These are phyloP conservation scores for Aplocera efformata DNA, from an alignment of 2,888 invertebrate species.

Conservation along the genomic window DNA sequence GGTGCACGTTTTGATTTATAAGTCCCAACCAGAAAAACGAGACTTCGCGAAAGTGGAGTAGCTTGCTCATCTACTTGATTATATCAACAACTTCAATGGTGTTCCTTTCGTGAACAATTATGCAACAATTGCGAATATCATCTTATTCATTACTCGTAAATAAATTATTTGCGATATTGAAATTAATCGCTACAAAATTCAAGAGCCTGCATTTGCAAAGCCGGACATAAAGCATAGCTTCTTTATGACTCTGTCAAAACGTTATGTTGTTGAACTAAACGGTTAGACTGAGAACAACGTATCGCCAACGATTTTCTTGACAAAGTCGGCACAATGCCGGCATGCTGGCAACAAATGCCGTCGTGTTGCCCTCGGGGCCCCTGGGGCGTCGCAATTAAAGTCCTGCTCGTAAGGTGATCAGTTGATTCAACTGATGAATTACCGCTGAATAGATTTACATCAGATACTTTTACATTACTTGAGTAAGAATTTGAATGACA, in stretches of 20 bases:
- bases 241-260: constrained; percentile 35
- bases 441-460: constrained; percentile 33
- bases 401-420: constrained; percentile 55
- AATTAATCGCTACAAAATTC: constrained; percentile 9
- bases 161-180: neutral
- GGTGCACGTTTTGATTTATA: constrained; percentile 54
- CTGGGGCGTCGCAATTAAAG: constrained; percentile 71
- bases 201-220: constrained; percentile 11
- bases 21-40: constrained; percentile 31
- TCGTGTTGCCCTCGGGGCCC: constrained; percentile 64
- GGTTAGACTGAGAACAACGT: constrained; percentile 43
- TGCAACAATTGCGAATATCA: too few relatives aligned
- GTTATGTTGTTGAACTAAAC: constrained; percentile 41
- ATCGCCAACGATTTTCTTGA: constrained; percentile 58
- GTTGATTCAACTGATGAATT: constrained; percentile 48
- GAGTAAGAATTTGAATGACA: too few relatives aligned
- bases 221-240: constrained; percentile 23
- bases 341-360: constrained; percentile 58
- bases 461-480: constrained; percentile 5
- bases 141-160: too few relatives aligned
- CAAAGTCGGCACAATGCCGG: constrained; percentile 52
- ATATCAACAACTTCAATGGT: constrained; percentile 13
- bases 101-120: neutral
- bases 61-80: constrained; percentile 18
- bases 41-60: constrained; percentile 9